Percentiles rank a stretch among this genome's conserved stretches.
Conservation (phyloP, 2,113 vertebrate species). For the Amia ocellicauda region DNA sequence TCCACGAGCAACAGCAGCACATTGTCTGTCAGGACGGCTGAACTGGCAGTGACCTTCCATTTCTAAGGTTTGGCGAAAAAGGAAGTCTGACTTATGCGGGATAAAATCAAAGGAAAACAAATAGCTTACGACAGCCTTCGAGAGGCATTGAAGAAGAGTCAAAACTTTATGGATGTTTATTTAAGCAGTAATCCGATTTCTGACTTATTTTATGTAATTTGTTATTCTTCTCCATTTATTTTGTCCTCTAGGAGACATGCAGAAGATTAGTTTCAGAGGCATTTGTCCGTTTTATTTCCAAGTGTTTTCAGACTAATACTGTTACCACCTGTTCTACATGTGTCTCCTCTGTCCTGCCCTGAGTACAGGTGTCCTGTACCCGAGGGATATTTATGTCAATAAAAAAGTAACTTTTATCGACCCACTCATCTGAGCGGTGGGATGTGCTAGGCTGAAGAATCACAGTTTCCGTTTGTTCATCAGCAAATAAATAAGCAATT, state of each 20-base stretch:
- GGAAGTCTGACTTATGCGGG: neutral
- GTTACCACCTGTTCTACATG: constrained; percentile 42
- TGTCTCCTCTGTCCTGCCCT: neutral
- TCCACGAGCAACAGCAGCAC: constrained; percentile 11
- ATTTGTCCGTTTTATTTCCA: constrained; percentile 42
- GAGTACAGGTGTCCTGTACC: too few relatives aligned
- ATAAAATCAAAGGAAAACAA: constrained; percentile 20
- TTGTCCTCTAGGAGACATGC: constrained; percentile 29
- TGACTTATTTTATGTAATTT: constrained; percentile 39
- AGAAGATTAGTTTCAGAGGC: constrained; percentile 43
- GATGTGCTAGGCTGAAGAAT: too few relatives aligned
- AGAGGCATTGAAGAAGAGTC: constrained; percentile 10
- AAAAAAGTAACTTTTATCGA: too few relatives aligned
- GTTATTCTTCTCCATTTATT: constrained; percentile 41
- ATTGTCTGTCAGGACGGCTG: constrained; percentile 11
- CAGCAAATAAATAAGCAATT: too few relatives aligned
- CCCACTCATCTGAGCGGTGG: too few relatives aligned
- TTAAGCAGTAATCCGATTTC: constrained; percentile 33
- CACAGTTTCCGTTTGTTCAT: too few relatives aligned
- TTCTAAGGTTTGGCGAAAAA: constrained; percentile 6
- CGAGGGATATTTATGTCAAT: too few relatives aligned
- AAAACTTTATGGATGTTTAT: constrained; percentile 31
- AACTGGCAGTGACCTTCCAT: constrained; percentile 16
- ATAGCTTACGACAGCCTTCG: constrained; percentile 2
- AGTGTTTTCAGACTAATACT: constrained; percentile 41